Evolutionary conservation across 2,113 vertebrate genomes (phyloP).

Genomic region (Zonotrichia leucophrys): DNA sequence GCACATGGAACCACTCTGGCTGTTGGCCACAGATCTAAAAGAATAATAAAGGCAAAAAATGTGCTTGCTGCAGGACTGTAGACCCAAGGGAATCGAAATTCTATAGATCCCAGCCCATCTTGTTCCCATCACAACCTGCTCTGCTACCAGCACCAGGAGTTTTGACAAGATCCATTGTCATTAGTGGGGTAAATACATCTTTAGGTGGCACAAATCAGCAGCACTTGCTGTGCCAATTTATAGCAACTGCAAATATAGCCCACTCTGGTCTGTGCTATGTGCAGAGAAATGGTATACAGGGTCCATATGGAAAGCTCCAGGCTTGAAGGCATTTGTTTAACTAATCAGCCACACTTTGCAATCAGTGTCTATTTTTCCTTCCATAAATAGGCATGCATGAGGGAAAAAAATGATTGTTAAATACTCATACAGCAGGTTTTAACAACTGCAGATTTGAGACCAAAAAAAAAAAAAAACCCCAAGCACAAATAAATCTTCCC

Average conservation of each 20-base stretch:
- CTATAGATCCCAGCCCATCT: slow-evolving; percentile 31
- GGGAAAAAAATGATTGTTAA: slow-evolving; percentile 48
- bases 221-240: neutral
- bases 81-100: slow-evolving; percentile 30
- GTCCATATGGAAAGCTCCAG: neutral
- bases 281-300: neutral
- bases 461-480: neutral
- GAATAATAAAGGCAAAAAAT: neutral
- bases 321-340: neutral
- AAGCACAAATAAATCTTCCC: neutral
- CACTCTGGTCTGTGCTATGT: neutral
- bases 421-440: slow-evolving; percentile 13
- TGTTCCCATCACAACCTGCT: neutral
- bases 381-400: neutral
- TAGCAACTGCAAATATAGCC: neutral
- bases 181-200: neutral
- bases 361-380: slow-evolving; percentile 59
- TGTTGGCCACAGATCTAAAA: neutral
- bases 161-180: slow-evolving; percentile 5
- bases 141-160: neutral
- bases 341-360: slow-evolving; percentile 19
- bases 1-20: neutral
- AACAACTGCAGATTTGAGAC: slow-evolving; percentile 10
- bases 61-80: neutral
- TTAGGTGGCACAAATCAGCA: slow-evolving; percentile 1